Evolutionary conservation across 2,888 invertebrate genomes (phyloP).

Genomic region (Oscheius sp.): DNA sequence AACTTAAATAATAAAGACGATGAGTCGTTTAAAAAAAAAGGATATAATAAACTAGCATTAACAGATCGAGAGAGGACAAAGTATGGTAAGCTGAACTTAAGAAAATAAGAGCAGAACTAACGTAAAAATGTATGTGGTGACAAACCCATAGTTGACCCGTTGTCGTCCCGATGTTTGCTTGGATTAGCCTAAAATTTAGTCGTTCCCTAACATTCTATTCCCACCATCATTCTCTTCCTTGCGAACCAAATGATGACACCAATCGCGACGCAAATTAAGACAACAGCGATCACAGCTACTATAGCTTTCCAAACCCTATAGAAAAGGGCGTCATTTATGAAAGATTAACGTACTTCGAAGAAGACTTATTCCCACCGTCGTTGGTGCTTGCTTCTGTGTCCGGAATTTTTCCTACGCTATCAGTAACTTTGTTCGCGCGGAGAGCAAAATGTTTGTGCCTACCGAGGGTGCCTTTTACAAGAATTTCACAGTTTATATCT

Average conservation of each 20-base stretch:
- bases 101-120: conserved; percentile 9
- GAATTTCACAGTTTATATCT: conserved; percentile 15
- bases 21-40: not conserved
- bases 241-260: conserved; percentile 42
- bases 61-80: conserved; percentile 14
- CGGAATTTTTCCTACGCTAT: conserved; percentile 19
- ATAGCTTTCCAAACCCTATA: conserved; percentile 46
- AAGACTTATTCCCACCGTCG: not conserved
- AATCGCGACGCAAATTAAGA: conserved; percentile 36
- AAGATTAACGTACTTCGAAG: not conserved
- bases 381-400: not conserved
- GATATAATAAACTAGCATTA: conserved; percentile 13
- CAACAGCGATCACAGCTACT: conserved; percentile 42
- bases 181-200: not conserved
- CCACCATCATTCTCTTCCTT: conserved; percentile 38
- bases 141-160: conserved; percentile 19
- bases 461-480: conserved; percentile 15
- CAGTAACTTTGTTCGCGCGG: conserved; percentile 11
- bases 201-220: not conserved
- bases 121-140: conserved; percentile 21
- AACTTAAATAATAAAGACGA: conserved; percentile 12
- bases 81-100: not conserved
- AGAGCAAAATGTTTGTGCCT: conserved; percentile 10
- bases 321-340: not conserved
- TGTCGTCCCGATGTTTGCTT: conserved; percentile 11